Percentiles rank a stretch among this genome's conserved stretches.
These are phyloP conservation scores for Heliornis fulica DNA, from an alignment of 2,113 vertebrate genomes.

Conservation along the genomic window DNA sequence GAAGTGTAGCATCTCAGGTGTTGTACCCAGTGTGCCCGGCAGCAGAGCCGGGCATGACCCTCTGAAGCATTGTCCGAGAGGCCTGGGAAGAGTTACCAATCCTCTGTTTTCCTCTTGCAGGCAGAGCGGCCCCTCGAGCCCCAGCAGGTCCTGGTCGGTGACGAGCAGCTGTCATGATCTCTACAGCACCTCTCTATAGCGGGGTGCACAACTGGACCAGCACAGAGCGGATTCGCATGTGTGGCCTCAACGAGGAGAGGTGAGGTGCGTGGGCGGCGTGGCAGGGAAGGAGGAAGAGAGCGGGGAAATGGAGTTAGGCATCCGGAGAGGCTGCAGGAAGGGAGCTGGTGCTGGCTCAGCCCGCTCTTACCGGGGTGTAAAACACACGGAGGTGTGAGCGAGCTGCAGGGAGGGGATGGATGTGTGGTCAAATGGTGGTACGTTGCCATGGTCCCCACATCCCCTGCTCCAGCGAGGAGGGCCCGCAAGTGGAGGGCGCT, in stretches of 20 bases:
- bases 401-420: neutral
- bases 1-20: rapidly evolving
- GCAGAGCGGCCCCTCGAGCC: conserved; percentile 60
- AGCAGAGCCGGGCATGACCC: neutral
- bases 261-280: conserved; percentile 60
- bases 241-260: conserved; percentile 83
- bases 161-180: conserved; percentile 82
- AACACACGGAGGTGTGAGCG: neutral
- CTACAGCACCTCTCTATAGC: conserved; percentile 78
- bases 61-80: neutral
- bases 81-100: neutral
- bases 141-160: conserved; percentile 49
- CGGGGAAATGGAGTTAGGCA: rapidly evolving
- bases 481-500: rapidly evolving
- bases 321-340: neutral
- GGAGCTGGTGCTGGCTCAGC: neutral
- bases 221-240: conserved; percentile 79
- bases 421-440: neutral
- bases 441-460: neutral
- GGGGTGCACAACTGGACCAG: conserved; percentile 78
- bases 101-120: conserved; percentile 42
- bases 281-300: neutral
- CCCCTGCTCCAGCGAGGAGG: rapidly evolving
- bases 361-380: neutral
- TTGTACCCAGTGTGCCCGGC: neutral